phyloP scores from a whole-genome alignment of 2,888 invertebrate genomes.

The Nemotelus pantherinus region DNA sequence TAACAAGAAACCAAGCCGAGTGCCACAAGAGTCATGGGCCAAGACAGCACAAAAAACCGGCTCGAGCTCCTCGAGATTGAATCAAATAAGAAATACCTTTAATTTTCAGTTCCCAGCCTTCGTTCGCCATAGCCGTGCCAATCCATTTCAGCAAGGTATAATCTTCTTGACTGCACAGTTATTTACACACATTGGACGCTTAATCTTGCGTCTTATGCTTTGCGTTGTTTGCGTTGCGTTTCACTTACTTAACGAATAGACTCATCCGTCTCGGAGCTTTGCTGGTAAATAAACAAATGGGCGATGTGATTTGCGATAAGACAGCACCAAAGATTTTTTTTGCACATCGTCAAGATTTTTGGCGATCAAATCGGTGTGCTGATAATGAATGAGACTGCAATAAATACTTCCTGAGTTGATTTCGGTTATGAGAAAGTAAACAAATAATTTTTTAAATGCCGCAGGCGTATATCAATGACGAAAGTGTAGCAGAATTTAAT shows the following conservation, averaged over 20 bases:
- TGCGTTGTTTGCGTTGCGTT: neutral
- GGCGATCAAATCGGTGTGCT: too few species aligned
- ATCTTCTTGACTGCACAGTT: constrained; percentile 36
- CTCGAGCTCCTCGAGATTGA: constrained; percentile 36
- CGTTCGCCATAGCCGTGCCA: constrained; percentile 7
- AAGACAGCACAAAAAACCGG: constrained; percentile 9
- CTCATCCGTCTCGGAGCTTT: too few species aligned
- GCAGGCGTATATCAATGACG: too few species aligned
- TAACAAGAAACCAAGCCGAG: constrained; percentile 12
- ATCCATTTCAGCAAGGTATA: constrained; percentile 23
- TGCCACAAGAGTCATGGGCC: neutral
- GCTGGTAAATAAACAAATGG: too few species aligned
- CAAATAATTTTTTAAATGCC: too few species aligned
- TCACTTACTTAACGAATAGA: neutral
- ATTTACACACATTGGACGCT: constrained; percentile 33
- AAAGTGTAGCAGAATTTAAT: too few species aligned
- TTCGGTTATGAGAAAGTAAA: too few species aligned
- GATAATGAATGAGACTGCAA: too few species aligned
- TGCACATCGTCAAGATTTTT: too few species aligned
- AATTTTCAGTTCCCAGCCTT: constrained; percentile 26
- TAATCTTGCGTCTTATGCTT: constrained; percentile 21
- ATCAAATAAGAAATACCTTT: constrained; percentile 38
- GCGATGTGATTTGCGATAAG: too few species aligned
- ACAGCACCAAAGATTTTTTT: too few species aligned
- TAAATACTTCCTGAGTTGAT: too few species aligned